Evolutionary conservation across 2,797 vertebrate species (phyloP), one percentile per base, ranked within the genome.

Genomic region (Chrysocyon brachyurus): DNA sequence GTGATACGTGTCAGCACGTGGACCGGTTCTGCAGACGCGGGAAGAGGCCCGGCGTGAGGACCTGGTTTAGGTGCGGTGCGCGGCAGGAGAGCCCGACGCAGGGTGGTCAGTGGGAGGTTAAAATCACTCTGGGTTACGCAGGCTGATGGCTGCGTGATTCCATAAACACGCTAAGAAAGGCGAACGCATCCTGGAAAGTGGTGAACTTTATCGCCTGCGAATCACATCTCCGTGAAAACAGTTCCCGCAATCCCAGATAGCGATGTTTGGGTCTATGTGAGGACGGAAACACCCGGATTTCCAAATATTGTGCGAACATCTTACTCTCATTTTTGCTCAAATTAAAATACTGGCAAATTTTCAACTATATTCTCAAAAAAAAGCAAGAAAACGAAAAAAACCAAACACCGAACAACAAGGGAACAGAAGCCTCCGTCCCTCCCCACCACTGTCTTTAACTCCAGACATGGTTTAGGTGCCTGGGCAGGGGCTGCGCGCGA

Each of bases 81-180:
- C 0, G 2, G 9, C 16, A 33, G 66, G n/a, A 68, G n/a, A 68
- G 66, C 66, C n/a, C 7, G 66, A 68, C n/a, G n/a, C 66, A 68
- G 66, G 66, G 66, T 12, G 31, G 3, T 16, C n/a, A 68, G 64
- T 11, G 28, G 36, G 31, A 63, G 40, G 15, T 0, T n/a, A 21
- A 56, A 16, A n/a, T 12, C n/a, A 12, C 26, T 68, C 83, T 26
- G 49, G 59, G 21, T 40, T 5, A 31, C 52, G n/a, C 19, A 6
- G 17, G 17, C 64, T 3, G 49, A 33, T 2, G 26, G 16, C 1
- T 6, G 22, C 6, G 16, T 0, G 14, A 22, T 15, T 49, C 7
- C 24, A 46, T 3, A 4, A 56, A 63, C 12, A 16, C 3, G 12
- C 46, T 49, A 14, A 17, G 40, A 57, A 24, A 1, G 8, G 33